Percentiles rank a stretch among this genome's conserved stretches.
Evolutionary conservation across 2,113 vertebrate species (phyloP).

Genomic region (Austrofundulus limnaeus): DNA sequence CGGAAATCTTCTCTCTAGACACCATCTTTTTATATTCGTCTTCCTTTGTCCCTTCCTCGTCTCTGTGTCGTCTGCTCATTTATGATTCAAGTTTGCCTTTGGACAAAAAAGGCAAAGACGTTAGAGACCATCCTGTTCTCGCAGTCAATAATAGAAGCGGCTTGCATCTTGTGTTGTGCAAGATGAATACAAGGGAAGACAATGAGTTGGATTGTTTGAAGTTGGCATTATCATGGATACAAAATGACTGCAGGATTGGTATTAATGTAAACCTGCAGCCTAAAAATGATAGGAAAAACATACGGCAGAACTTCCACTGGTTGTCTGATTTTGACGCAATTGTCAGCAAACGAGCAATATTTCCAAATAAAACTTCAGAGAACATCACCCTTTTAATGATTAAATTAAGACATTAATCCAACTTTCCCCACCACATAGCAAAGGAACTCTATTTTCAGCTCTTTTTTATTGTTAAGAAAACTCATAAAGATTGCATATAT

Average conservation of each 20-base stretch:
- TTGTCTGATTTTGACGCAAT: not conserved
- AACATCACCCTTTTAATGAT: not conserved
- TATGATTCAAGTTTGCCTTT: slow-evolving; percentile 31
- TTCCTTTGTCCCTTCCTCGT: slow-evolving; percentile 6
- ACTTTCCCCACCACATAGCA: not conserved
- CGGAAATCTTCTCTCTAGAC: slow-evolving; percentile 24
- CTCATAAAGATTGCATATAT: slow-evolving; percentile 30
- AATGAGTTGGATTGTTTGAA: not conserved
- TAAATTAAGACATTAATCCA: not conserved
- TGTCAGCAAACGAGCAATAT: not conserved
- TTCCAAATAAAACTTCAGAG: not conserved
- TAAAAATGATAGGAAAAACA: not conserved
- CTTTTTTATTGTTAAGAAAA: slow-evolving; percentile 18
- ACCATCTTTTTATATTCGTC: not conserved
- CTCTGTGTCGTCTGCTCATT: slow-evolving; percentile 15
- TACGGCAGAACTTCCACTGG: not conserved
- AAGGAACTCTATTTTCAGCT: slow-evolving; percentile 17
- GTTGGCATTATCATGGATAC: not conserved
- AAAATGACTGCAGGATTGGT: not conserved
- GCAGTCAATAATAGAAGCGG: slow-evolving; percentile 29
- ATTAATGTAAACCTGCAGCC: not conserved
- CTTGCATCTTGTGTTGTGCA: not conserved
- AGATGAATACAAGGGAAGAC: slow-evolving; percentile 1
- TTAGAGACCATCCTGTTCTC: slow-evolving; percentile 27
- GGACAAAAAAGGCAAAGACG: slow-evolving; percentile 26